Base-by-base conservation (phyloP, 2,113 vertebrate species). In the Centrocercus urophasianus region DNA sequence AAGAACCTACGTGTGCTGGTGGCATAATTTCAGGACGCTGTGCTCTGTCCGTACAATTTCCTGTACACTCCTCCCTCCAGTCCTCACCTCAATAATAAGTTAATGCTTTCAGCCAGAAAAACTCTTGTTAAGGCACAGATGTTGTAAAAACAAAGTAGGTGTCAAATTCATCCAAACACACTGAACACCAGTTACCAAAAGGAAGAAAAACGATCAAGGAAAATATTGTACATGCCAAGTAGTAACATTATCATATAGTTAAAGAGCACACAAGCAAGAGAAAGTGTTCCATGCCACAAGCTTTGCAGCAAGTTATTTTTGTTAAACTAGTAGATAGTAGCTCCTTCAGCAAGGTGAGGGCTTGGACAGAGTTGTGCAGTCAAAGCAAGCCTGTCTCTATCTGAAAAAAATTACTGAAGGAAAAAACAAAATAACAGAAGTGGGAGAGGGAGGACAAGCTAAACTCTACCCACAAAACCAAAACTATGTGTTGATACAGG, bases 51-150 rank as follows among this genome's bases (percentile, higher is more conserved):
- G 1, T 11, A 59, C 15, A 4, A 57, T 32, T 72, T 72, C 38
- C 61, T 56, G 76, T 14, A 79, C 6, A 61, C 13, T 43, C 36
- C 56, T n/a, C 56, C 18, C 56, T n/a, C 8, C 9, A 1, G 5
- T 1, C 4, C 5, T 2, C 1, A 5, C 22, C 8, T 7, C 47
- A 78, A 48, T 48, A 90, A 72, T 13, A 79, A 11, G 27, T 94
- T 76, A 93, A 87, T 61, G 78, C 15, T 84, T 93, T 82, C 54
- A 87, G 84, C 78, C 75, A 88, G 79, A 88, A 88, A 38, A 91
- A 50, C 56, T 63, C 8, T 56, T 83, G 42, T 7, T 74, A 61
- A 88, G 65, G 56, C 17, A 50, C 21, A 60, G 19, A 56, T 28
- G 5, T 81, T 89, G 83, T 27, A 59, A 73, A 85, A 70, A 73